Percentiles rank a stretch among this genome's conserved stretches.
phyloP scores from a whole-genome alignment of 1,140 invertebrate genomes.

The Lucilia cuprina region DNA sequence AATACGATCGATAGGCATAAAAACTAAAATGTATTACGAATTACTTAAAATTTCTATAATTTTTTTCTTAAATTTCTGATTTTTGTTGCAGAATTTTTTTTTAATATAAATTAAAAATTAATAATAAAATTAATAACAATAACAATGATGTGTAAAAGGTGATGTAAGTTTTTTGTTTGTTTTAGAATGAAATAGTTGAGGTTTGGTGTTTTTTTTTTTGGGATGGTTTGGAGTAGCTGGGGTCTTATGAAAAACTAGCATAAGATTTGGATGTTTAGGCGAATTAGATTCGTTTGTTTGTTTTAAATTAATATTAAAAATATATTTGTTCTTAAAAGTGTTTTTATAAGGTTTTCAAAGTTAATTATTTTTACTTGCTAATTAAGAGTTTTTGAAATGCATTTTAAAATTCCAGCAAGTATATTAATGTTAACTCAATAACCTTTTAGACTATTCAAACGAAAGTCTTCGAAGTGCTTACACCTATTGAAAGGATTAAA shows the following conservation, averaged over 20 bases:
- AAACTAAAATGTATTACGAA: neutral
- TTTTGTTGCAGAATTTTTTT: neutral
- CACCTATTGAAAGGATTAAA: no score
- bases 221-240: neutral
- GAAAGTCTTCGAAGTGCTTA: no score
- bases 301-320: neutral
- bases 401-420: no score
- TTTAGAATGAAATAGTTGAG: neutral
- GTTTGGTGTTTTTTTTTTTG: neutral
- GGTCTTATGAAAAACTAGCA: neutral
- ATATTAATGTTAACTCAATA: no score
- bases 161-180: neutral
- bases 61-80: no score
- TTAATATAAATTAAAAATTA: conserved; percentile 14
- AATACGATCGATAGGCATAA: neutral
- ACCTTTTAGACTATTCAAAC: no score
- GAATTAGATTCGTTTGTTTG: neutral
- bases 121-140: neutral
- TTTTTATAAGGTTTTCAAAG: no score
- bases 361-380: no score
- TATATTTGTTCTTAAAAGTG: no score
- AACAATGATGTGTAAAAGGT: neutral
- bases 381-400: no score
- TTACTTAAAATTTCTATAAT: neutral
- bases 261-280: neutral